These are phyloP conservation scores for Sarcophaga rosellei DNA, from an alignment of 2,888 invertebrate genomes.

Conservation along the genomic window DNA sequence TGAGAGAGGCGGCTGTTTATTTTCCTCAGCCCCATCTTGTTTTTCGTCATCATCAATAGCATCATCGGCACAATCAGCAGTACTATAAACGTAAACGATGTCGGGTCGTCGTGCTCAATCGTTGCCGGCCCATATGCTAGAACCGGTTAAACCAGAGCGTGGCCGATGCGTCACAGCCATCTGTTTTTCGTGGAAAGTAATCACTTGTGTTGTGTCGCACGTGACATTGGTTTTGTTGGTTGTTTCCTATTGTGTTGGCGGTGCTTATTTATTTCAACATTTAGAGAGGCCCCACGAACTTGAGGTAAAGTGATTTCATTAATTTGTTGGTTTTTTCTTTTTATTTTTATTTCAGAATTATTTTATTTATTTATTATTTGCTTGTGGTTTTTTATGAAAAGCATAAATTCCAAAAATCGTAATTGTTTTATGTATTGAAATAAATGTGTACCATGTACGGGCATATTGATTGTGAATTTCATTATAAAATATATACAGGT, in stretches of 20 bases:
- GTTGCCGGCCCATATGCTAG: slow-evolving; percentile 78
- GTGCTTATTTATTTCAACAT: slow-evolving; percentile 91
- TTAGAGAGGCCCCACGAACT: slow-evolving; percentile 89
- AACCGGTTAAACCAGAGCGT: slow-evolving; percentile 76
- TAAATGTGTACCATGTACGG: too few relatives aligned
- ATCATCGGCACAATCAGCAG: neutral
- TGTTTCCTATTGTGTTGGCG: slow-evolving; percentile 93
- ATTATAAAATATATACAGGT: too few relatives aligned
- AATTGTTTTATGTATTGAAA: neutral
- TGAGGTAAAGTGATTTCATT: slow-evolving; percentile 82
- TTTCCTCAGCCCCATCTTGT: neutral
- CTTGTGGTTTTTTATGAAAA: slow-evolving; percentile 17
- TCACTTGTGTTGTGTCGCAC: slow-evolving; percentile 93
- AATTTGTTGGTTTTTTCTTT: slow-evolving; percentile 10
- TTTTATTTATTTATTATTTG: neutral
- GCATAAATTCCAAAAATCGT: neutral
- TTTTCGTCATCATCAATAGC: neutral
- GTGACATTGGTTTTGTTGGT: slow-evolving; percentile 93
- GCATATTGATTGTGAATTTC: too few relatives aligned
- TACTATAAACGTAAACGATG: slow-evolving; percentile 70
- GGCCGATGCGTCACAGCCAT: slow-evolving; percentile 79
- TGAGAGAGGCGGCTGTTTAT: slow-evolving; percentile 1
- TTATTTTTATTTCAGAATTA: slow-evolving; percentile 8
- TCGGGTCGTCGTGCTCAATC: slow-evolving; percentile 79
- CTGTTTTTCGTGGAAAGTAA: slow-evolving; percentile 86